Evolutionary conservation across 2,797 vertebrate genomes (phyloP).

Genomic region (Acipenser oxyrinchus): DNA sequence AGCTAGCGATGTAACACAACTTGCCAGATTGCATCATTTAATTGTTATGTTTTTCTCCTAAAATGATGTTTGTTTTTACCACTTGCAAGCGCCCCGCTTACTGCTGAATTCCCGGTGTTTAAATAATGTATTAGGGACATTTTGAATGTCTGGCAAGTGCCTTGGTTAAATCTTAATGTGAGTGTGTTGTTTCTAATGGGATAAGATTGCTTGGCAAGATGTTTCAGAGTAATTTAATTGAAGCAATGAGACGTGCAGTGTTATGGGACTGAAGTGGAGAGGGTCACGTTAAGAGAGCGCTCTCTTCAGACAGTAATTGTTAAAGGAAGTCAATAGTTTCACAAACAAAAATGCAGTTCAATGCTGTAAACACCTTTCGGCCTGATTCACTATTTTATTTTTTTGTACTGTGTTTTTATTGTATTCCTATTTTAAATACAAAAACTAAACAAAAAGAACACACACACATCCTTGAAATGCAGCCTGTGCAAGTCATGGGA

Average conservation of each 20-base stretch:
- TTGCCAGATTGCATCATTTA: constrained; percentile 7
- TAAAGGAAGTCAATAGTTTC: too few species aligned
- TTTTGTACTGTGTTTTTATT: too few species aligned
- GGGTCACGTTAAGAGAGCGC: constrained; percentile 14
- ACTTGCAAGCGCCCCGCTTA: constrained; percentile 26
- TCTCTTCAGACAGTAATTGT: not conserved
- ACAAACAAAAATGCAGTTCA: too few species aligned
- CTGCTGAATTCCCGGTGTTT: constrained; percentile 41
- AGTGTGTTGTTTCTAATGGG: constrained; percentile 77
- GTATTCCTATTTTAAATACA: too few species aligned
- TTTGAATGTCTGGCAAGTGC: constrained; percentile 69
- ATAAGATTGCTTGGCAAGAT: constrained; percentile 76
- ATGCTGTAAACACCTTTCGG: too few species aligned
- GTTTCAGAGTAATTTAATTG: constrained; percentile 78
- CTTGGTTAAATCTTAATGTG: constrained; percentile 68
- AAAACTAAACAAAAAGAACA: too few species aligned
- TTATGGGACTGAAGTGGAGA: constrained; percentile 14
- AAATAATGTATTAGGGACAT: constrained; percentile 77
- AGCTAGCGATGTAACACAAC: too few species aligned
- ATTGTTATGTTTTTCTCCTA: not conserved
- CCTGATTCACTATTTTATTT: too few species aligned
- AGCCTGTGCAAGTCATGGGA: constrained; percentile 52
- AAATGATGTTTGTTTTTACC: constrained; percentile 30
- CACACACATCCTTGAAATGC: constrained; percentile 60
- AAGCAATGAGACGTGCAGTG: constrained; percentile 47